Evolutionary conservation across 2,797 vertebrate species (phyloP).

Genomic region (Eulemur rubriventer): DNA sequence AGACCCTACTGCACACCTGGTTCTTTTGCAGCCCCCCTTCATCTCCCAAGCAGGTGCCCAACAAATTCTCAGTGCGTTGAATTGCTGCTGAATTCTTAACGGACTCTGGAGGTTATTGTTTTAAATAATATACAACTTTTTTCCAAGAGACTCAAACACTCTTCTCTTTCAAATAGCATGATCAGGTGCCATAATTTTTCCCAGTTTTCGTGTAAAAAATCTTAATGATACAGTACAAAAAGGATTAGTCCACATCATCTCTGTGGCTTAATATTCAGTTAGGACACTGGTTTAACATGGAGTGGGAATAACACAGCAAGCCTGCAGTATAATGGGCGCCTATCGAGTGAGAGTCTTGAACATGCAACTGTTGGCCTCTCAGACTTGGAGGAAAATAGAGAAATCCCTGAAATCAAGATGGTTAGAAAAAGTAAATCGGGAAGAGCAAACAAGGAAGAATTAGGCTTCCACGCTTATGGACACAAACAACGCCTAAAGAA

Average conservation of each 20-base stretch:
- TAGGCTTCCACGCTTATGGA: background rate
- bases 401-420: background rate
- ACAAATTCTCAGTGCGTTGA: background rate
- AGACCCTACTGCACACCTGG: accelerated
- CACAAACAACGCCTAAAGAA: background rate
- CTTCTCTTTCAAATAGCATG: background rate
- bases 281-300: background rate
- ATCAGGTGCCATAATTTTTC: background rate
- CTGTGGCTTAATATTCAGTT: background rate
- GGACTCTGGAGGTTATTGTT: conserved; percentile 24
- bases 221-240: background rate
- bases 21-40: background rate
- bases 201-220: background rate
- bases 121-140: conserved; percentile 24
- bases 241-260: background rate
- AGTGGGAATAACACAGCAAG: background rate
- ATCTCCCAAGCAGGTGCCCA: background rate
- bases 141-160: conserved; percentile 19
- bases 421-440: background rate
- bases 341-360: too few species aligned
- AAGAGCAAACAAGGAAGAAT: background rate
- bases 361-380: background rate
- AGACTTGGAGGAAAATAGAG: background rate
- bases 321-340: accelerated
- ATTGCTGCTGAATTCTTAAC: conserved; percentile 20